Evolutionary conservation across 2,797 vertebrate genomes (phyloP).

Genomic region (Lycodopsis pacificus): DNA sequence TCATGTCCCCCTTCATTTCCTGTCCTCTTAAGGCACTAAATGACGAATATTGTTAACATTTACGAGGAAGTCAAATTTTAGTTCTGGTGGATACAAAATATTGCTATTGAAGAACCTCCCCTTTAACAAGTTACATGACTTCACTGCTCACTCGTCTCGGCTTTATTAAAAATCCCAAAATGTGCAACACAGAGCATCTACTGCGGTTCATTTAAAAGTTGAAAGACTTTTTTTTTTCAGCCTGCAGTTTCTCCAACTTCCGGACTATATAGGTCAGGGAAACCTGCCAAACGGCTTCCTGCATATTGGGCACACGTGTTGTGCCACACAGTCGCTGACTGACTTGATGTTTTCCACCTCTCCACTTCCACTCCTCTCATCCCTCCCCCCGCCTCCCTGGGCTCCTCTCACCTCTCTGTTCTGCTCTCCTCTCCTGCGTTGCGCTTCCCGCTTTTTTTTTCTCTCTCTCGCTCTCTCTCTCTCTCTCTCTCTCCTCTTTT

Average conservation of each 20-base stretch:
- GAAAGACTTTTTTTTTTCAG: conserved; percentile 72
- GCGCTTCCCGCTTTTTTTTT: conserved; percentile 27
- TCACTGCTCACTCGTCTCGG: conserved; percentile 47
- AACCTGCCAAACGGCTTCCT: conserved; percentile 76
- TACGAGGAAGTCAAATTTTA: not conserved
- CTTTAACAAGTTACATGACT: conserved; percentile 26
- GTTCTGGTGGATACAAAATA: not conserved
- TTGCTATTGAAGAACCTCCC: not conserved
- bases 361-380: conserved; percentile 62
- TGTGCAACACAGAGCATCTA: conserved; percentile 70
- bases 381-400: conserved; percentile 39
- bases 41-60: not conserved
- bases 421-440: conserved; percentile 44
- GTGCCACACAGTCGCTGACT: conserved; percentile 71
- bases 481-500: conserved; percentile 23
- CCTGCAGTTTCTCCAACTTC: conserved; percentile 74
- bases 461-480: conserved; percentile 22
- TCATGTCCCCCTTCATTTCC: not conserved
- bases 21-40: not conserved
- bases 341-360: conserved; percentile 77
- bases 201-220: conserved; percentile 79
- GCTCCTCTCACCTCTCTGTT: conserved; percentile 54
- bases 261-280: conserved; percentile 79
- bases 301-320: conserved; percentile 81
- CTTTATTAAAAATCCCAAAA: conserved; percentile 74